Percentiles rank a stretch among this genome's conserved stretches.
Conservation (phyloP, 2,113 vertebrate species). For the Sphyrna mokarran region DNA sequence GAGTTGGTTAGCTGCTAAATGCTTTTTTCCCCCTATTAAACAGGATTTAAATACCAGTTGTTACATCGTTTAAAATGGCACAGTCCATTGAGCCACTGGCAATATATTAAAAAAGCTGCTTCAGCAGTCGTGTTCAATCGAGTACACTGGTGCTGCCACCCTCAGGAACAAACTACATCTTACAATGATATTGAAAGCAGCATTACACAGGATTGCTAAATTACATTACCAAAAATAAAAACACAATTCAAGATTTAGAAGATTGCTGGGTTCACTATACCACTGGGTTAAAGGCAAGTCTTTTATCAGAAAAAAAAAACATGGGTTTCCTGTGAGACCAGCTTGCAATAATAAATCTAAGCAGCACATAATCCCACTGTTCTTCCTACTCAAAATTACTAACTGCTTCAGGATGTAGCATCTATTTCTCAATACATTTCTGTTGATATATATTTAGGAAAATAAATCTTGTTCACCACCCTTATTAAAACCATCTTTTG, state of each 20-base stretch:
- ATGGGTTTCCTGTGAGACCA: background rate
- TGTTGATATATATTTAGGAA: background rate
- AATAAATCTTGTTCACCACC: background rate
- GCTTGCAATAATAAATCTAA: background rate
- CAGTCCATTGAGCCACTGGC: too few species aligned
- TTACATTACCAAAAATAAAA: background rate
- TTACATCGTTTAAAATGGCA: background rate
- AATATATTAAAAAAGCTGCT: background rate
- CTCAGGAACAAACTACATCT: background rate
- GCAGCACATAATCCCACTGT: background rate
- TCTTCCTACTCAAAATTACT: background rate
- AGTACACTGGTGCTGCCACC: slow-evolving; percentile 13
- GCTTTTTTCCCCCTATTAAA: background rate
- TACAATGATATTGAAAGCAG: background rate
- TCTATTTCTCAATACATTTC: background rate
- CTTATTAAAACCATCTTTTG: background rate
- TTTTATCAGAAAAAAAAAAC: background rate
- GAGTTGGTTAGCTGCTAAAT: background rate
- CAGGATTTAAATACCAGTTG: background rate
- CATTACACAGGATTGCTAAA: background rate
- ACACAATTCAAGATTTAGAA: background rate
- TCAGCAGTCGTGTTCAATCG: background rate
- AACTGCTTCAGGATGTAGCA: background rate
- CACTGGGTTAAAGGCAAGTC: background rate
- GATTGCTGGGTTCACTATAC: background rate